phyloP scores from a whole-genome alignment of 2,113 vertebrate genomes.

The Tupaia tana region DNA sequence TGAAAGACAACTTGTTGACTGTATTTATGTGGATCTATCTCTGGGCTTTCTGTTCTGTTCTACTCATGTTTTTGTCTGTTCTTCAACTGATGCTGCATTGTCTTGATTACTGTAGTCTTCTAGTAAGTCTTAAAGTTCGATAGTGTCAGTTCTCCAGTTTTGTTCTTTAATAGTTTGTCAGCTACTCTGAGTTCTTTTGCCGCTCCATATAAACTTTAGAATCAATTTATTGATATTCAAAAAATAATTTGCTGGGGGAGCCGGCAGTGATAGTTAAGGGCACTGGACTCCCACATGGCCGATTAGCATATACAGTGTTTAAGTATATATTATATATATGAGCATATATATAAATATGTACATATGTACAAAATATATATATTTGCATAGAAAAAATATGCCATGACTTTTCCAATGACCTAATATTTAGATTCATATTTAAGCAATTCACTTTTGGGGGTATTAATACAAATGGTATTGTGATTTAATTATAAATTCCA shows the following conservation, averaged over 20 bases:
- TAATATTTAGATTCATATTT: not conserved
- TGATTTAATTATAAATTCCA: not conserved
- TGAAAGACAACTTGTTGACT: too few species aligned
- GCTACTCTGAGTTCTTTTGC: not conserved
- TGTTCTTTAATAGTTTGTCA: not conserved
- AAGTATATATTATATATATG: too few species aligned
- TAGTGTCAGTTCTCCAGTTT: not conserved
- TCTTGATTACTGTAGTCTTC: not conserved
- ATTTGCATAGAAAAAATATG: too few species aligned
- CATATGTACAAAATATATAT: too few species aligned
- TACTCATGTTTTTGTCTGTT: not conserved
- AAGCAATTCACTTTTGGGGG: not conserved
- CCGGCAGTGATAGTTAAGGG: too few species aligned
- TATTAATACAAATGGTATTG: not conserved
- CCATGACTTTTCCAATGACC: too few species aligned
- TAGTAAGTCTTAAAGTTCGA: not conserved
- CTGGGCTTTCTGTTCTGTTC: not conserved
- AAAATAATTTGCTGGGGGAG: not conserved
- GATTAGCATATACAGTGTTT: too few species aligned
- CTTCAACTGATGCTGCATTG: not conserved
- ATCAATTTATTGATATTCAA: not conserved
- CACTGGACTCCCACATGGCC: too few species aligned
- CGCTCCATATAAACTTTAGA: not conserved
- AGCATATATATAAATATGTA: too few species aligned
- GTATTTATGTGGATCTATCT: not conserved